Evolutionary conservation across 2,113 vertebrate genomes (phyloP).

Genomic region (Osmerus eperlanus): DNA sequence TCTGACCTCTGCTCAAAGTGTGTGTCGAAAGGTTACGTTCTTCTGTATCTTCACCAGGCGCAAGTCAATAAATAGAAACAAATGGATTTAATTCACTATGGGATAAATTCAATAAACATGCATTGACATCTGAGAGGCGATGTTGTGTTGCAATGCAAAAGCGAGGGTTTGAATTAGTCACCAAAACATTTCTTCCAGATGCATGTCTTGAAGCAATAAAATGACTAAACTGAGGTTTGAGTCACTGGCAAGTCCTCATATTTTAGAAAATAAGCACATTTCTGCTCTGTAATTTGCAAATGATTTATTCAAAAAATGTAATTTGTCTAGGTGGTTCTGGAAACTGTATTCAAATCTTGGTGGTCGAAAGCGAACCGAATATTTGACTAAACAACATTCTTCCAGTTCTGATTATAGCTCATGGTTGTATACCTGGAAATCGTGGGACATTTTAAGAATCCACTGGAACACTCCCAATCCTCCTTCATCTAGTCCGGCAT

Average conservation of each 20-base stretch:
- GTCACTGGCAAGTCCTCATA: constrained; percentile 26
- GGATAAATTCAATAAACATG: constrained; percentile 68
- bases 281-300: constrained; percentile 39
- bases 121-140: constrained; percentile 55
- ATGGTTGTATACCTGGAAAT: constrained; percentile 42
- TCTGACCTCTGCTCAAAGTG: constrained; percentile 21
- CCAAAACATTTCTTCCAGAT: constrained; percentile 66
- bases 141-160: constrained; percentile 54
- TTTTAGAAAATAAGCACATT: constrained; percentile 40
- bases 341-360: constrained; percentile 19
- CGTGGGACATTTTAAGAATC: constrained; percentile 36
- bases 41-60: constrained; percentile 35
- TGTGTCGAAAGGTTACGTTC: constrained; percentile 21
- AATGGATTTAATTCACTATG: constrained; percentile 58
- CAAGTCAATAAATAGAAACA: constrained; percentile 59
- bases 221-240: constrained; percentile 29
- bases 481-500: constrained; percentile 15
- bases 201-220: constrained; percentile 48
- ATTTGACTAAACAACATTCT: constrained; percentile 56
- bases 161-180: constrained; percentile 58
- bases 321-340: constrained; percentile 35
- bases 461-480: not conserved
- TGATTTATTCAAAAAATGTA: constrained; percentile 30
- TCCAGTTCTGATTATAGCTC: constrained; percentile 50
- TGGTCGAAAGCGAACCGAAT: constrained; percentile 48